These are phyloP conservation scores for Rhingia campestris DNA, from an alignment of 2,888 invertebrate genomes.

Conservation along the genomic window DNA sequence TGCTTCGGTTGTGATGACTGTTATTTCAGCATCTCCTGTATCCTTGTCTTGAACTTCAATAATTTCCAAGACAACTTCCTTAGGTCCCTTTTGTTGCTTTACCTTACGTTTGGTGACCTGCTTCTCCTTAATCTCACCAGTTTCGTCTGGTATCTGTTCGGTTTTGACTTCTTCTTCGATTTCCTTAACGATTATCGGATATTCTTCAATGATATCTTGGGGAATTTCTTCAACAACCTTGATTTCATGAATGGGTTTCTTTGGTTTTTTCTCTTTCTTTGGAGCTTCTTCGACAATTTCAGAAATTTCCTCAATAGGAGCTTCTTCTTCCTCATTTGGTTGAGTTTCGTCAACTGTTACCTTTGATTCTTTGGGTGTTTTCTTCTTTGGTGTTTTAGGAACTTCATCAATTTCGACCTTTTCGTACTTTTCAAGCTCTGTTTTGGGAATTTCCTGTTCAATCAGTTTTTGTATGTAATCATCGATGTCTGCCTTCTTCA, in stretches of 20 bases:
- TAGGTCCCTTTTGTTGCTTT: conserved; percentile 81
- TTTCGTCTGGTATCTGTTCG: conserved; percentile 77
- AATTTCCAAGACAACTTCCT: conserved; percentile 82
- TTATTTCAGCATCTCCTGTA: conserved; percentile 81
- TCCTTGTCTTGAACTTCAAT: conserved; percentile 82
- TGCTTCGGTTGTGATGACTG: conserved; percentile 77
- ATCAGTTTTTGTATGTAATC: conserved; percentile 81
- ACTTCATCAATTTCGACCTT: conserved; percentile 81
- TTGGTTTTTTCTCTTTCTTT: conserved; percentile 67
- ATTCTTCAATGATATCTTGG: conserved; percentile 65
- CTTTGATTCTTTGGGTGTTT: conserved; percentile 69
- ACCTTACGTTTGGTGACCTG: conserved; percentile 80
- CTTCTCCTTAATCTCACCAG: conserved; percentile 80
- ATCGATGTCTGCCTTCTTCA: conserved; percentile 80
- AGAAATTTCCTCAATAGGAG: conserved; percentile 73
- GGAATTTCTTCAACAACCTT: conserved; percentile 76
- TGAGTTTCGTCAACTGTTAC: conserved; percentile 67
- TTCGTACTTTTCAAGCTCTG: conserved; percentile 83
- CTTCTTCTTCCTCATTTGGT: conserved; percentile 70
- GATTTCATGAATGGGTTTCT: conserved; percentile 54
- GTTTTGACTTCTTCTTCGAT: conserved; percentile 79
- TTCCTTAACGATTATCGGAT: conserved; percentile 75
- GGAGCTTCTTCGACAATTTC: conserved; percentile 60
- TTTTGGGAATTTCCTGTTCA: conserved; percentile 82
- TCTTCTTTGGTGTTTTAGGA: conserved; percentile 79